These are phyloP conservation scores for Pharmacophagus antenor DNA, from an alignment of 2,888 invertebrate genomes.

Conservation along the genomic window DNA sequence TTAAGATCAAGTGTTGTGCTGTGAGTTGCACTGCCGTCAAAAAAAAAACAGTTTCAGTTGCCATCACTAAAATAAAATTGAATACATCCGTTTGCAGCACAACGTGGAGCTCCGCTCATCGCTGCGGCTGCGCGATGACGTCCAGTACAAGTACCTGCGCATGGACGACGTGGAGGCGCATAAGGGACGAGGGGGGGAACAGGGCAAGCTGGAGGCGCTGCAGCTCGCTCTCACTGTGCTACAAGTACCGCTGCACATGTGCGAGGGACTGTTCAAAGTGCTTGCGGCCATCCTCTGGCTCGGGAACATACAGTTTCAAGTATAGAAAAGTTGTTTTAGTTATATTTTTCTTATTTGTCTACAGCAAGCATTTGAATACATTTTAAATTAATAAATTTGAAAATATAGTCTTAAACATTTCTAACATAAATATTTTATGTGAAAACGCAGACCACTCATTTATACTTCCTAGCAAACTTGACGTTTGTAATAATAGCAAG, in stretches of 20 bases:
- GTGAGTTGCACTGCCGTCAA: no score
- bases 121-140: conserved; percentile 86
- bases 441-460: no score
- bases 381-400: no score
- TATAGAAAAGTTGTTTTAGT: conserved; percentile 41
- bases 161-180: conserved; percentile 85
- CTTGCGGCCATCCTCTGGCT: conserved; percentile 94
- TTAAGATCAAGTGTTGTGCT: no score
- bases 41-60: neutral
- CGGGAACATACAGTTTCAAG: conserved; percentile 91
- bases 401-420: no score
- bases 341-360: neutral
- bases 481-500: no score
- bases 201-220: conserved; percentile 88
- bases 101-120: conserved; percentile 88
- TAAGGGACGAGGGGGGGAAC: conserved; percentile 59
- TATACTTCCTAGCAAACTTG: no score
- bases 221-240: conserved; percentile 93
- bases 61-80: neutral
- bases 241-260: conserved; percentile 91
- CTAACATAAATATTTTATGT: no score
- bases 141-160: conserved; percentile 90
- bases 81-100: conserved; percentile 58
- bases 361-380: no score
- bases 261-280: conserved; percentile 93